A percentile compares a stretch with the other conserved stretches of the same genome.
These are phyloP conservation scores for Panopea generosa DNA, from an alignment of 2,888 invertebrate species.

Conservation along the genomic window DNA sequence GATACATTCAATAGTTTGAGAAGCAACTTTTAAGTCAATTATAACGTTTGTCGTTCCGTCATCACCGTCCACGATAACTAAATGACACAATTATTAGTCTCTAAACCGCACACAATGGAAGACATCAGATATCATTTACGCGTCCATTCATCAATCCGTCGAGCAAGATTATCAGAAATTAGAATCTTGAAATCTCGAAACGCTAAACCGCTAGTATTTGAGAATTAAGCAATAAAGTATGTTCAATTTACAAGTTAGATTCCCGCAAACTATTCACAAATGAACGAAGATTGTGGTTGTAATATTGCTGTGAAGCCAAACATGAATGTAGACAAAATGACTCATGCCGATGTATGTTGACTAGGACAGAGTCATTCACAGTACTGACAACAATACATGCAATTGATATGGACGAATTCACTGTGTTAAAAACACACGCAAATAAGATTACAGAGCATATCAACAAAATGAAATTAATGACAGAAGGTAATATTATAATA, in stretches of 20 bases:
- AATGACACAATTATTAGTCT: conserved; percentile 58
- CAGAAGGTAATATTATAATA: no score
- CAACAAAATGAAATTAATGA: no score
- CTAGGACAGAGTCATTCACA: no score
- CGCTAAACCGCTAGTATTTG: conserved; percentile 20
- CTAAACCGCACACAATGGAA: conserved; percentile 37
- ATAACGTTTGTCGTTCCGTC: conserved; percentile 34
- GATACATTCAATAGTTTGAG: not conserved
- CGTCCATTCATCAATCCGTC: conserved; percentile 19
- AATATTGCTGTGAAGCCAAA: no score
- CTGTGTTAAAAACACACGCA: no score
- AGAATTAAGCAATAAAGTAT: conserved; percentile 23
- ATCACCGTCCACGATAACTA: conserved; percentile 51
- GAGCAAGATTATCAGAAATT: conserved; percentile 42
- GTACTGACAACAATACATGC: no score
- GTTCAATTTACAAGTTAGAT: conserved; percentile 12
- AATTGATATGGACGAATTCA: no score
- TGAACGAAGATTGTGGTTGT: no score
- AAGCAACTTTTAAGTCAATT: conserved; percentile 28
- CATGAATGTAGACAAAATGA: conserved; percentile 4
- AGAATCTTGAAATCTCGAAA: conserved; percentile 30
- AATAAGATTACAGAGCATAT: no score
- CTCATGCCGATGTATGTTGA: not conserved
- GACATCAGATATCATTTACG: conserved; percentile 36
- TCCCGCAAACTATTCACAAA: not conserved